These are phyloP conservation scores for Pristionchus fissidentatus DNA, from an alignment of 2,888 invertebrate species.

Conservation along the genomic window DNA sequence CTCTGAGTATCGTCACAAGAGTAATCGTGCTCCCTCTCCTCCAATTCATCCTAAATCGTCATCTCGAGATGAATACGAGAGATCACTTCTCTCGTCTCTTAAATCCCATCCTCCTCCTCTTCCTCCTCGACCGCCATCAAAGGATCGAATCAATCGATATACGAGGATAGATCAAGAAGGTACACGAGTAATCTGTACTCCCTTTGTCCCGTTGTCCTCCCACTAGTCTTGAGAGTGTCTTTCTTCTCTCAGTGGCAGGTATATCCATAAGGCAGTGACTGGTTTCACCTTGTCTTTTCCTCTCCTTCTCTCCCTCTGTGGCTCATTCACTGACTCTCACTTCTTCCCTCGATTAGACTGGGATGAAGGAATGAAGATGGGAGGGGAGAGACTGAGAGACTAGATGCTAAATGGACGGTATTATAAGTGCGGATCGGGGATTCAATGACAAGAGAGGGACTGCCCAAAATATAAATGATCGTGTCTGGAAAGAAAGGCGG, in stretches of 20 bases:
- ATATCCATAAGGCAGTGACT: slow-evolving; percentile 38
- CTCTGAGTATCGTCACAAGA: neutral
- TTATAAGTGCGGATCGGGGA: slow-evolving; percentile 13
- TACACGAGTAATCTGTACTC: slow-evolving; percentile 3
- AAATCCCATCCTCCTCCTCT: slow-evolving; percentile 56
- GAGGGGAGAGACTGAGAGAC: slow-evolving; percentile 9
- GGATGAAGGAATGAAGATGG: slow-evolving; percentile 21
- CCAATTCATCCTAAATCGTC: neutral
- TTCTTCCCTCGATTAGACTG: slow-evolving; percentile 40
- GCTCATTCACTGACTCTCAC: slow-evolving; percentile 39
- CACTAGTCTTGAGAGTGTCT: slow-evolving; percentile 29
- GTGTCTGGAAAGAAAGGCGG: neutral
- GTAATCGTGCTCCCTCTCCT: slow-evolving; percentile 1
- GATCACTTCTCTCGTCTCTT: slow-evolving; percentile 43
- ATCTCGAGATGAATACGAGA: slow-evolving; percentile 18
- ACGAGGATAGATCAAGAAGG: slow-evolving; percentile 17
- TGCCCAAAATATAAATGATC: neutral
- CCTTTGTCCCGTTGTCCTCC: neutral
- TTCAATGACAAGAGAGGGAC: neutral
- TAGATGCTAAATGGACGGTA: slow-evolving; percentile 27
- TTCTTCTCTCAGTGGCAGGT: slow-evolving; percentile 9
- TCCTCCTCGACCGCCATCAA: slow-evolving; percentile 55
- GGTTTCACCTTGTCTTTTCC: slow-evolving; percentile 28
- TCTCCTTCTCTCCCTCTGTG: neutral
- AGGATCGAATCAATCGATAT: slow-evolving; percentile 52